phyloP scores from a whole-genome alignment of 1,140 invertebrate species.

The Pachypeltis micranthus region DNA sequence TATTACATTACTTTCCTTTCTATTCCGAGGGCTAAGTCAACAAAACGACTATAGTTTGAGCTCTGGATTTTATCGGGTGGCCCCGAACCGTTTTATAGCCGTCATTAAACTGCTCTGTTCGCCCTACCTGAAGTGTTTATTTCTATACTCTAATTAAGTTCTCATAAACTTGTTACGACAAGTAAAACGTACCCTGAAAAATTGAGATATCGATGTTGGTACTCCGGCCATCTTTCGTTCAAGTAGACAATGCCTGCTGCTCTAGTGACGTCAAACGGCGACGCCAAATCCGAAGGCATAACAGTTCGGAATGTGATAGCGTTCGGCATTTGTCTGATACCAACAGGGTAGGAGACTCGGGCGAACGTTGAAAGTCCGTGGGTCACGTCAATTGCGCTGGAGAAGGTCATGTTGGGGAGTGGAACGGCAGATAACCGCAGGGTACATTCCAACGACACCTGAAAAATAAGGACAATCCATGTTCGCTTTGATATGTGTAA shows the following conservation, averaged over 20 bases:
- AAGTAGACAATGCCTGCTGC: constrained; percentile 46
- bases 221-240: constrained; percentile 30
- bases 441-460: no score
- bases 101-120: no score
- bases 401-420: neutral
- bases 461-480: no score
- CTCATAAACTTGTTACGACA: constrained; percentile 8
- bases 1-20: no score
- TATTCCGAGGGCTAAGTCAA: no score
- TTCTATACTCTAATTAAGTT: constrained; percentile 17
- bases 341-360: constrained; percentile 2
- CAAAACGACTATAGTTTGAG: no score
- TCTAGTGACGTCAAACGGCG: constrained; percentile 41
- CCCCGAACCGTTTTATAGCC: neutral
- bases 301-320: constrained; percentile 1
- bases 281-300: neutral
- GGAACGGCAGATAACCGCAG: no score
- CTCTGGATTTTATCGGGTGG: neutral
- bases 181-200: constrained; percentile 5
- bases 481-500: no score
- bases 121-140: neutral
- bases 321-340: neutral
- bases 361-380: neutral
- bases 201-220: constrained; percentile 5
- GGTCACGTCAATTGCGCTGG: neutral